Evolutionary conservation across 2,797 vertebrate species (phyloP), one percentile per base, ranked within the genome.

Genomic region (Amazonetta brasiliensis): DNA sequence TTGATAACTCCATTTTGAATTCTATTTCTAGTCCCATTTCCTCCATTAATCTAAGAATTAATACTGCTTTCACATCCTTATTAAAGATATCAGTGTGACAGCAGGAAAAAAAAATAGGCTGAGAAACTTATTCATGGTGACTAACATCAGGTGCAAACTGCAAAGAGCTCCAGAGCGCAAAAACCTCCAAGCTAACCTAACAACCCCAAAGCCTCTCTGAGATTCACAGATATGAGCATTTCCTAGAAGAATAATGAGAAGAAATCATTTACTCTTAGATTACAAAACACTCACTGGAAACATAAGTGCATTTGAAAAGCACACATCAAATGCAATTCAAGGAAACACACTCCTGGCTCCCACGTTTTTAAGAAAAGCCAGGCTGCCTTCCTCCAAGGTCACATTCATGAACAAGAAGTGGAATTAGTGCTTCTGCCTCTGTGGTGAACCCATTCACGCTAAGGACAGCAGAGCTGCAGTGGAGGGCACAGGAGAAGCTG

Each of bases 181-280:
- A 75, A 80, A 35, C 43, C 31, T 68, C 79, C 0, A 3, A 67
- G 31, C 48, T 86, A 67, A 60, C 43, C 56, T 55, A 37, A 18
- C 44, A 62, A 54, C 37, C 75, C 55, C 90, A 69, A 83, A 39
- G 43, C 73, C 66, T 86, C 48, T 52, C 44, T 66, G 82, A 79
- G 55, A 86, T 35, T 91, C 90, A 86, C 73, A 88, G 90, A 78
- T 64, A 88, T 43, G 13, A 63, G 72, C 48, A 87, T 84, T 95
- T 95, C 94, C 91, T 78, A 88, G 93, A 91, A 85, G n/a, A 66
- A 94, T 69, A 83, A 8, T 4, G 5, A 85, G 22, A 89, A 91
- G 54, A 88, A 94, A 91, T 84, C 3, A 66, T 79, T 86, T 72
- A 59, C 55, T 73, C 30, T 79, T 91, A 35, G 69, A 76, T 63